Percentiles rank a stretch among this genome's conserved stretches.
These are phyloP conservation scores for Machimus rusticus DNA, from an alignment of 2,888 invertebrate species.

Conservation along the genomic window DNA sequence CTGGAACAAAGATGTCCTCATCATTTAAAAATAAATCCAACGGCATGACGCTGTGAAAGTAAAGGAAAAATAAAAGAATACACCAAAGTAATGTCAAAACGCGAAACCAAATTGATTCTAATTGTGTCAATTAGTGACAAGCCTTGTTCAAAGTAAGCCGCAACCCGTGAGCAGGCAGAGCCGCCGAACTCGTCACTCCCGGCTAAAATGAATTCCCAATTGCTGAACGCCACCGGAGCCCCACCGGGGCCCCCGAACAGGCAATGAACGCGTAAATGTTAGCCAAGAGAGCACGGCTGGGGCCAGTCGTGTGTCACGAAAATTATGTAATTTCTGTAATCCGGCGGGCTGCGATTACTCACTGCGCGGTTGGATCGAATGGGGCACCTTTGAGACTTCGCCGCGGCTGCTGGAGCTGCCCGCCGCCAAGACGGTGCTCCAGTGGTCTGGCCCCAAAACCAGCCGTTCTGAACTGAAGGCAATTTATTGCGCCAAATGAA, in stretches of 20 bases:
- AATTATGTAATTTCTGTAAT: not conserved
- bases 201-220: not conserved
- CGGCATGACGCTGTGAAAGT: not conserved
- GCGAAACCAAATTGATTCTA: not conserved
- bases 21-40: not conserved
- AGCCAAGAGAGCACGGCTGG: not conserved
- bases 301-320: not conserved
- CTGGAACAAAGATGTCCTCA: not conserved
- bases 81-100: not conserved
- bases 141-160: not conserved
- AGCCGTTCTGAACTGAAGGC: not conserved
- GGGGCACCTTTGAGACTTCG: not conserved
- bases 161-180: not conserved
- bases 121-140: not conserved
- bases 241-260: not conserved
- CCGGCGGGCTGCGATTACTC: not conserved
- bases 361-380: not conserved
- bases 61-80: not conserved
- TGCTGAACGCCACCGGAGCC: not conserved
- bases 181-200: not conserved
- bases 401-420: not conserved
- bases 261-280: not conserved
- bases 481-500: not conserved
- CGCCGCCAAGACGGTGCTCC: not conserved
- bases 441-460: not conserved